Evolutionary conservation across 2,888 invertebrate species (phyloP).

Genomic region (Drosophila dives): DNA sequence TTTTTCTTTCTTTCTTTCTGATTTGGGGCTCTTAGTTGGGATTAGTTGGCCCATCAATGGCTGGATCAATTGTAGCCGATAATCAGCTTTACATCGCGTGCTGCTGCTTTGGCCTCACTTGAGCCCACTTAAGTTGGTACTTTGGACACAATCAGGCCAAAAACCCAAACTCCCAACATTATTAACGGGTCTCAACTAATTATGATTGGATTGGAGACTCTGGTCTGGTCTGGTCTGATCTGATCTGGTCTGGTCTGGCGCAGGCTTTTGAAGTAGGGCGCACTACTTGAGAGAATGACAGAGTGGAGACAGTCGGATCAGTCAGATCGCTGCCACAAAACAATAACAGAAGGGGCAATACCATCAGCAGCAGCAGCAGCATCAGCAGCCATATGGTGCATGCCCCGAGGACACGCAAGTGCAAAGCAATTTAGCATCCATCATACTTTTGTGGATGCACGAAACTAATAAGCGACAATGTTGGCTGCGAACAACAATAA

Average conservation of each 20-base stretch:
- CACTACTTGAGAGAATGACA: conserved; percentile 28
- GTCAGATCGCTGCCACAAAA: conserved; percentile 9
- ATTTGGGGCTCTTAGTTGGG: not conserved
- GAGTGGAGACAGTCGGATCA: conserved; percentile 6
- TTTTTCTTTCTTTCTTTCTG: not conserved
- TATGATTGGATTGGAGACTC: conserved; percentile 40
- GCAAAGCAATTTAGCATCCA: conserved; percentile 56
- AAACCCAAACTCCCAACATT: not conserved
- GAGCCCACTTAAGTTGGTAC: conserved; percentile 9
- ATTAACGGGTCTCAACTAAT: conserved; percentile 43
- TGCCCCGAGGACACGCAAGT: conserved; percentile 57
- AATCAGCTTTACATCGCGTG: conserved; percentile 41
- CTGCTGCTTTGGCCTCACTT: conserved; percentile 12
- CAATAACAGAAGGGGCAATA: conserved; percentile 4
- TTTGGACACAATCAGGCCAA: not conserved
- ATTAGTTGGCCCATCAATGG: not conserved
- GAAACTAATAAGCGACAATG: conserved; percentile 66
- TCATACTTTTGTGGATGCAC: conserved; percentile 60
- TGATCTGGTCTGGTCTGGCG: not conserved
- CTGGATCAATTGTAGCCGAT: conserved; percentile 14
- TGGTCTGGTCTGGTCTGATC: no score
- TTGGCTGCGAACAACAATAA: not conserved
- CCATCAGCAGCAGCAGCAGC: not conserved
- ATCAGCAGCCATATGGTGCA: conserved; percentile 57
- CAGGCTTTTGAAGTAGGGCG: conserved; percentile 41